Evolutionary conservation across 2,113 vertebrate species (phyloP).

Genomic region (Pteruthius melanotis): DNA sequence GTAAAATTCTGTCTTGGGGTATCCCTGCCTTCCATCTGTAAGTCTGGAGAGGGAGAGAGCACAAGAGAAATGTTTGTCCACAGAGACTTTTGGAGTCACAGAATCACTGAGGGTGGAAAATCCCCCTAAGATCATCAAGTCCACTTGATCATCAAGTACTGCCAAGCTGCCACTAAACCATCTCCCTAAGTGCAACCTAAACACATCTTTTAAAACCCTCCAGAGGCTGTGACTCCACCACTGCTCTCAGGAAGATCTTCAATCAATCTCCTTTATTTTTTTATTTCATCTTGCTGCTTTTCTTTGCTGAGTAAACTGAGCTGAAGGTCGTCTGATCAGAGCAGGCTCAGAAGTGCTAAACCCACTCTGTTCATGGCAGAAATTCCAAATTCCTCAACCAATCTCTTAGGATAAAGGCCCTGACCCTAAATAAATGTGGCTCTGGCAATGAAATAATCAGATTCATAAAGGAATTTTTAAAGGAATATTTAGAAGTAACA

Average conservation of each 20-base stretch:
- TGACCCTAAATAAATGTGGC: neutral
- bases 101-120: neutral
- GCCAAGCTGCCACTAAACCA: neutral
- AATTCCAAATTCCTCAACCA: neutral
- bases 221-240: neutral
- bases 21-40: neutral
- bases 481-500: neutral
- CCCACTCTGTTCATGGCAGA: neutral
- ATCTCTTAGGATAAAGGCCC: neutral
- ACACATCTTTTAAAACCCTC: neutral
- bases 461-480: neutral
- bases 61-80: neutral
- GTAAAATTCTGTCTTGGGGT: neutral
- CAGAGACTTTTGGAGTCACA: neutral
- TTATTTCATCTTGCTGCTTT: neutral
- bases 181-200: neutral
- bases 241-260: neutral
- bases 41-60: neutral
- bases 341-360: neutral
- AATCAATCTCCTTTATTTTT: neutral
- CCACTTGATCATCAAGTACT: neutral
- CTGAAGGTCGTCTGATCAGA: neutral
- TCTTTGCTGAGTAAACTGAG: neutral
- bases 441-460: neutral
- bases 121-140: neutral